These are phyloP conservation scores for Oxytorus armatus DNA, from an alignment of 2,888 invertebrate genomes.

Conservation along the genomic window DNA sequence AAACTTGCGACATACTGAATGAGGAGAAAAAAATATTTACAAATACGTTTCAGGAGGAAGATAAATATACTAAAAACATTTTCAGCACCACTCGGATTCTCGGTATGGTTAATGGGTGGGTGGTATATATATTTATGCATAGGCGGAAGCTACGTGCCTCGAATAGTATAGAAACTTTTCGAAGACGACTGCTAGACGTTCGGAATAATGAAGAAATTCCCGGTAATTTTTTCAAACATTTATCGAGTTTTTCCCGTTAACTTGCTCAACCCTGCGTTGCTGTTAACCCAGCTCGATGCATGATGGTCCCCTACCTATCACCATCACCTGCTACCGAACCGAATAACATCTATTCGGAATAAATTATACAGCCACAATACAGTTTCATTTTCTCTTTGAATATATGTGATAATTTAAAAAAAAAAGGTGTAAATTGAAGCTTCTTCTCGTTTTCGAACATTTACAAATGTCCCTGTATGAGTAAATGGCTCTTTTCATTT, in stretches of 20 bases:
- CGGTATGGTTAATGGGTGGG: not conserved
- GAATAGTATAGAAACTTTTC: not conserved
- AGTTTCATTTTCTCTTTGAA: no score
- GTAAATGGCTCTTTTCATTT: no score
- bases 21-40: not conserved
- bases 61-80: no score
- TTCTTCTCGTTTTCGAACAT: not conserved
- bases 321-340: constrained; percentile 2
- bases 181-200: not conserved
- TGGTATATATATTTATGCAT: no score
- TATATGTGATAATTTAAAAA: no score
- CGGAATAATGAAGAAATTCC: constrained; percentile 12
- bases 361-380: not conserved
- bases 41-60: not conserved
- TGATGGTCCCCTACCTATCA: constrained; percentile 62
- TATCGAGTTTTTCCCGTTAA: constrained; percentile 70
- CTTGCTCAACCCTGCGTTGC: constrained; percentile 66
- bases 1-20: no score
- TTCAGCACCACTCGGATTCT: not conserved
- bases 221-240: constrained; percentile 40
- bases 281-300: constrained; percentile 70
- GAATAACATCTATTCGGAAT: not conserved
- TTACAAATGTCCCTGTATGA: no score
- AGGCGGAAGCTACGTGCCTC: not conserved
- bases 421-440: no score